Evolutionary conservation across 2,113 vertebrate genomes (phyloP).

Genomic region (Ardeotis arabs): DNA sequence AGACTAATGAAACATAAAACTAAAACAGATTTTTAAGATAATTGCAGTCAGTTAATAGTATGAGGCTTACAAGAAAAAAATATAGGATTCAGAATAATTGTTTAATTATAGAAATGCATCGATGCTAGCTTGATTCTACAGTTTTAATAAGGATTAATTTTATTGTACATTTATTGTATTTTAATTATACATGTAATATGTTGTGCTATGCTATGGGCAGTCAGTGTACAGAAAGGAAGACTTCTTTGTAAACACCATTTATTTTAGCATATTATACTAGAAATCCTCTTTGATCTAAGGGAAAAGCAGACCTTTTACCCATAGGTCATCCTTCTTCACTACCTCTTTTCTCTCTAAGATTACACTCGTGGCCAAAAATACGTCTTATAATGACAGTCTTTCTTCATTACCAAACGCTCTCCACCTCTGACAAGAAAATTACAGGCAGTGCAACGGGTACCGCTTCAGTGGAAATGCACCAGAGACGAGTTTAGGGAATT

Average conservation of each 20-base stretch:
- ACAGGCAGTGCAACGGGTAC: not conserved
- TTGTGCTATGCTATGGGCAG: not conserved
- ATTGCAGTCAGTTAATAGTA: not conserved
- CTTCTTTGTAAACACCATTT: constrained; percentile 13
- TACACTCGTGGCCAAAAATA: constrained; percentile 18
- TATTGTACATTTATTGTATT: constrained; percentile 26
- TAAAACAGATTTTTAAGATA: constrained; percentile 42
- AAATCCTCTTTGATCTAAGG: constrained; percentile 5
- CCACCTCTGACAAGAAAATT: constrained; percentile 59
- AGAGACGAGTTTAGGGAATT: constrained; percentile 17
- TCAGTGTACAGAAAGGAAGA: constrained; percentile 13
- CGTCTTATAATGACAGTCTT: constrained; percentile 7
- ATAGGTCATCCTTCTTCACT: constrained; percentile 61
- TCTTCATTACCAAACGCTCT: constrained; percentile 20
- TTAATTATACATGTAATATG: constrained; percentile 22
- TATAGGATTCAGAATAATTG: constrained; percentile 12
- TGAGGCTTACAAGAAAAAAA: constrained; percentile 2
- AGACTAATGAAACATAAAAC: constrained; percentile 63
- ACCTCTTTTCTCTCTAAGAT: constrained; percentile 10
- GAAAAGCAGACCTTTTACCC: constrained; percentile 26
- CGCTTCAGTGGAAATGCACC: rapidly evolving
- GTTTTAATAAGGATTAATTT: constrained; percentile 38
- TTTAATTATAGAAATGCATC: constrained; percentile 56
- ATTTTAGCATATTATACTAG: constrained; percentile 20
- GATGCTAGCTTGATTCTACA: constrained; percentile 4